These are phyloP conservation scores for Erannis defoliaria DNA, from an alignment of 2,888 invertebrate genomes.

Conservation along the genomic window DNA sequence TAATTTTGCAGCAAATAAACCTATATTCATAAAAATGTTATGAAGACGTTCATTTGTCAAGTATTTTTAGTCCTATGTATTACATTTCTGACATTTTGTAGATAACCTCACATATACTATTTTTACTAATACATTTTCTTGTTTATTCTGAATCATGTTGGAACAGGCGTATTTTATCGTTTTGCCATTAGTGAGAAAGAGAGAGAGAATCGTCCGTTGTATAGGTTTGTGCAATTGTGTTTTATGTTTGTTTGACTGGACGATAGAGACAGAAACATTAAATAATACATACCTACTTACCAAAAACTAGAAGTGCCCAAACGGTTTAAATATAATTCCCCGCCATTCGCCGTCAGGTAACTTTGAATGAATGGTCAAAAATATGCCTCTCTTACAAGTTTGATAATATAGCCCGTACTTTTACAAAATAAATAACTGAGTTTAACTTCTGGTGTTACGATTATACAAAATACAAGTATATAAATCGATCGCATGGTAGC, in stretches of 20 bases:
- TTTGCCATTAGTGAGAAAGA: conserved; percentile 27
- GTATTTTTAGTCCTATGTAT: not conserved
- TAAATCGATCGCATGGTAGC: not conserved
- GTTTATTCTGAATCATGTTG: conserved; percentile 30
- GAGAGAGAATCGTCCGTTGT: conserved; percentile 1
- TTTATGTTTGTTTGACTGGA: conserved; percentile 15
- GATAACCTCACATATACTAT: conserved; percentile 29
- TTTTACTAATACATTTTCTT: conserved; percentile 38
- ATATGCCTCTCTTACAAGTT: too few species aligned
- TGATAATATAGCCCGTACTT: too few species aligned
- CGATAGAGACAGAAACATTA: not conserved
- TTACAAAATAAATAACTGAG: too few species aligned
- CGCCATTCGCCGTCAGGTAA: too few species aligned
- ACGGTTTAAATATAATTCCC: too few species aligned
- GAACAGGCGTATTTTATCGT: conserved; percentile 5
- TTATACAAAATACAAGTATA: too few species aligned
- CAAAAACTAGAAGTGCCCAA: too few species aligned
- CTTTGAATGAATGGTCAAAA: too few species aligned
- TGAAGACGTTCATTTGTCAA: not conserved
- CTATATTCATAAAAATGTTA: too few species aligned
- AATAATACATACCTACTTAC: not conserved
- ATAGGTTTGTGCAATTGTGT: not conserved
- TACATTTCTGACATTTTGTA: conserved; percentile 43
- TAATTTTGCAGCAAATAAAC: not conserved
- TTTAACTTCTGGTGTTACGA: too few species aligned